Conservation (phyloP, 2,797 vertebrate genomes). For the Liparis tanakae region DNA sequence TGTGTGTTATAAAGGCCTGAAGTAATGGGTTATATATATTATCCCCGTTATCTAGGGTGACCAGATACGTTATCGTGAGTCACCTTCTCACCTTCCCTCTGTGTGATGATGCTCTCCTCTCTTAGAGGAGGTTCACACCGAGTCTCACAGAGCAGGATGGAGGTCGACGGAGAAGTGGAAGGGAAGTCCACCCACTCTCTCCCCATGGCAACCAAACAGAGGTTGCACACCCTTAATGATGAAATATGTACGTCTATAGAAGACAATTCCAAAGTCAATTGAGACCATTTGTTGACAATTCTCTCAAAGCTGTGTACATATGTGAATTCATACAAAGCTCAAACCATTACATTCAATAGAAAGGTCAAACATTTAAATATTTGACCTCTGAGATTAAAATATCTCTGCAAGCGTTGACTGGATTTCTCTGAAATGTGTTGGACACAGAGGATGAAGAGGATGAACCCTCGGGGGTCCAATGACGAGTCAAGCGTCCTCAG, state of each 20-base stretch:
- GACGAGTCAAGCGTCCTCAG: neutral
- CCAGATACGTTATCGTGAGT: conserved; percentile 17
- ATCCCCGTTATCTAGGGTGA: too few species aligned
- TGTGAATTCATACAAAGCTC: conserved; percentile 5
- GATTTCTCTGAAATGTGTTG: neutral
- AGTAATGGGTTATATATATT: conserved; percentile 7
- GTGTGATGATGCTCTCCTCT: neutral
- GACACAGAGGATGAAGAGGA: neutral
- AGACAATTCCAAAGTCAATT: neutral
- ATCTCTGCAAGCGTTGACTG: neutral
- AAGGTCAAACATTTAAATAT: neutral
- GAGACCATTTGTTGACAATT: neutral
- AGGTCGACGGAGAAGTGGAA: conserved; percentile 18
- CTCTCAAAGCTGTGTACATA: neutral
- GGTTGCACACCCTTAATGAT: neutral
- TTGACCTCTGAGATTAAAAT: neutral
- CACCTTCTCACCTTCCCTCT: conserved; percentile 13
- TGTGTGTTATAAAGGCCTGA: conserved; percentile 3
- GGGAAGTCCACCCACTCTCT: conserved; percentile 55
- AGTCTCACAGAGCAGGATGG: conserved; percentile 5
- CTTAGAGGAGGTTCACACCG: conserved; percentile 17
- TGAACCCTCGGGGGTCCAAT: neutral
- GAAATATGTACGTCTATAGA: neutral
- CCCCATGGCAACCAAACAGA: conserved; percentile 54
- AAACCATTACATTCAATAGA: neutral